Evolutionary conservation across 2,113 vertebrate genomes (phyloP), one percentile per base, ranked within the genome.

Genomic region (Anser cygnoides): DNA sequence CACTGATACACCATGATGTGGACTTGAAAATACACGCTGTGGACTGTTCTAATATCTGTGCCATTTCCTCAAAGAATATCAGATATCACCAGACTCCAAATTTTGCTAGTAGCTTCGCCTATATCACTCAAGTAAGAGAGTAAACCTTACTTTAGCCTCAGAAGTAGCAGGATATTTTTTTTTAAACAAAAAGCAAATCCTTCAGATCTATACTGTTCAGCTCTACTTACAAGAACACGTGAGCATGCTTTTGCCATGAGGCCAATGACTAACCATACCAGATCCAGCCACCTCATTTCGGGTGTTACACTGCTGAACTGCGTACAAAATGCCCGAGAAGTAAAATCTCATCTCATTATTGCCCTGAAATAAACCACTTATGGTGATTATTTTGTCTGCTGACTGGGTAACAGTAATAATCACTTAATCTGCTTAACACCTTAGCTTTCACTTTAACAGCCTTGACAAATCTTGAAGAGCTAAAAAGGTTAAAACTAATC

Each of bases 311-410:
- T 37, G 55, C 23, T 44, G 59, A 89, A 35, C 52, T 43, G 37
- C 33, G 4, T 46, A 13, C 59, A 41, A 54, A 95, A 94, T 93
- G 89, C 90, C 92, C 31, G 52, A 86, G 68, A 61, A 96, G 61
- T 74, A 90, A 95, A 96, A 91, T 41, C 88, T 95, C 95, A 76
- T 84, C 95, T 96, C 23, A 0, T 96, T 97, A 97, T 77, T 96
- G 94, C 96, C 91, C 94, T 94, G 95, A 96, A 96, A 96, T 95
- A 97, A 98, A 96, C 97, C 97, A 97, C 98, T 98, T 98, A 97
- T 55, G 89, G 97, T 91, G 97, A 98, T 98, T 98, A 98, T 97
- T 98, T 97, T 97, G 97, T 98, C 98, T 98, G 98, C 97, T 98
- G 97, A 97, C 97, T 97, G 97, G 97, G 96, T 95, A 92, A 97